Percentiles rank a stretch among this genome's conserved stretches.
Conservation (phyloP, 2,797 vertebrate species). For the Nannoperca obscura region DNA sequence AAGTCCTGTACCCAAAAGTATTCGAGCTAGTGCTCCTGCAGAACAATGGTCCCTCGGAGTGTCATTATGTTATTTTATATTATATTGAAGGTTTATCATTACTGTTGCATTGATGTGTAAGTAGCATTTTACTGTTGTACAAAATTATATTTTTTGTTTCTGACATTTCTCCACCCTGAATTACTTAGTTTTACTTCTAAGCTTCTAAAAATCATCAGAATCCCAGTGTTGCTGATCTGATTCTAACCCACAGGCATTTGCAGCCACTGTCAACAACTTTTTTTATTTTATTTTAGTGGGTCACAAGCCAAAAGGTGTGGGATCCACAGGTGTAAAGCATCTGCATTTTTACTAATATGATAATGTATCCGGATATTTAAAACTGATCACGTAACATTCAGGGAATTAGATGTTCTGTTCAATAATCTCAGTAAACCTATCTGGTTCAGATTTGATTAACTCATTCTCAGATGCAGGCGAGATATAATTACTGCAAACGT, state of each 20-base stretch:
- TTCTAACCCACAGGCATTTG: neutral
- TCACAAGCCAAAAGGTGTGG: neutral
- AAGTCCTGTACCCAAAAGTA: neutral
- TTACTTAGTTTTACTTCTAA: neutral
- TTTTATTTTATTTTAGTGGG: neutral
- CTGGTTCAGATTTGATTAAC: constrained; percentile 26
- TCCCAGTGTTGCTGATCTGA: neutral
- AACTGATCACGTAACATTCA: constrained; percentile 24
- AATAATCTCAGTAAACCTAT: constrained; percentile 18
- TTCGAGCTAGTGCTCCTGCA: neutral
- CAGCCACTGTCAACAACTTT: neutral
- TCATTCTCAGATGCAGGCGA: neutral
- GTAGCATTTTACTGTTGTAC: neutral
- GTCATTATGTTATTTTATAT: no score
- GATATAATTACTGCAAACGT: constrained; percentile 22
- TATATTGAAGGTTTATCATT: neutral
- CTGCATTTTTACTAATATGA: neutral
- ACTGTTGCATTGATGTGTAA: neutral
- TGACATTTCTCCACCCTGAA: neutral
- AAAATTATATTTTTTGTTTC: no score
- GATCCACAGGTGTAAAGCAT: neutral
- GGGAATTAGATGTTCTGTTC: neutral
- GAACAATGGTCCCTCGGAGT: neutral
- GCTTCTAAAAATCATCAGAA: neutral
- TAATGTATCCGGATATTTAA: neutral